Conservation (phyloP, 2,888 invertebrate species). For the Tinea pellionella region DNA sequence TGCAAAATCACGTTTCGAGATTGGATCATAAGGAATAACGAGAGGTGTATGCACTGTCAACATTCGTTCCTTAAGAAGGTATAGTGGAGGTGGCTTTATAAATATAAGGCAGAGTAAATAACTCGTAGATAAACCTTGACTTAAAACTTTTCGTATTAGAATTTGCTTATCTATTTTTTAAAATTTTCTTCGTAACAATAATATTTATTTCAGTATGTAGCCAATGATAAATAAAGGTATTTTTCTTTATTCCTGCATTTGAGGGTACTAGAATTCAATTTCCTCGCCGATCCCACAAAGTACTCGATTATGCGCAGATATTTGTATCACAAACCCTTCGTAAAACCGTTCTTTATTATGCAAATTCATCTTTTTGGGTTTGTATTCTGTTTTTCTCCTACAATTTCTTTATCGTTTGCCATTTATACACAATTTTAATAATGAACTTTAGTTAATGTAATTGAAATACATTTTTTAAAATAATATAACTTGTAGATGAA, state of each 20-base stretch:
- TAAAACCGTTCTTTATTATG: slow-evolving; percentile 39
- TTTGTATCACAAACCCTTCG: slow-evolving; percentile 35
- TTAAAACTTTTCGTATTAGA: no score
- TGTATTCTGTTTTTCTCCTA: slow-evolving; percentile 30
- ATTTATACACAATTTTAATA: slow-evolving; percentile 16
- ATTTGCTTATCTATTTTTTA: no score
- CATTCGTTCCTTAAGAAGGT: no score
- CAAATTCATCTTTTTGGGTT: slow-evolving; percentile 41
- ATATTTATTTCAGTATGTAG: no score
- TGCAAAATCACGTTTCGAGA: no score
- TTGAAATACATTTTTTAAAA: not conserved
- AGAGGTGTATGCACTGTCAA: no score
- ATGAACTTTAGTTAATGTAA: not conserved
- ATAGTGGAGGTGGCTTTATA: no score
- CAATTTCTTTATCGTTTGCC: slow-evolving; percentile 24
- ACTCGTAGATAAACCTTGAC: no score
- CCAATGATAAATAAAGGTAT: not conserved
- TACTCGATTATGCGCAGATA: slow-evolving; percentile 43
- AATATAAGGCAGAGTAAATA: no score
- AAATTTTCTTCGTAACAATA: no score
- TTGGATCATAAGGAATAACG: no score
- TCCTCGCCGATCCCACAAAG: slow-evolving; percentile 28
- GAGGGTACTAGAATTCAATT: slow-evolving; percentile 34
- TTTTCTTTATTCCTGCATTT: not conserved
- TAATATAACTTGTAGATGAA: no score